Evolutionary conservation across 2,888 invertebrate genomes (phyloP).

Genomic region (Mactromeris polynyma): DNA sequence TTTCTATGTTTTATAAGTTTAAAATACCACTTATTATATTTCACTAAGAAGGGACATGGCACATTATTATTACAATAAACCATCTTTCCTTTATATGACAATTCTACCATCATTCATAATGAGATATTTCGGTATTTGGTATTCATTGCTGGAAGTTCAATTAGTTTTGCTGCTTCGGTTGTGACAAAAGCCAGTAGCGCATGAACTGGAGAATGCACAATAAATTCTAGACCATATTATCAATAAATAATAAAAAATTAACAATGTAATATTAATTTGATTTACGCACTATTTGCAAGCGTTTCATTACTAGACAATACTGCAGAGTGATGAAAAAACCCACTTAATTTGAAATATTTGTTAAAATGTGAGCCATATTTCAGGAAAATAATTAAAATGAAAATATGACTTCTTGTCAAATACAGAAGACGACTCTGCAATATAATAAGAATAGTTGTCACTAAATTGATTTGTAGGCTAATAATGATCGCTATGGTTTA

Average conservation of each 20-base stretch:
- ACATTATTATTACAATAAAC: conserved; percentile 13
- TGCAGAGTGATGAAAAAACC: neutral
- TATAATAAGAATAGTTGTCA: neutral
- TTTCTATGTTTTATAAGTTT: neutral
- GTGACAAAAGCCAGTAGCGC: neutral
- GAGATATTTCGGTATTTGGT: neutral
- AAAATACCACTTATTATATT: neutral
- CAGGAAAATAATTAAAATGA: conserved; percentile 18
- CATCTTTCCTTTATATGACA: conserved; percentile 12
- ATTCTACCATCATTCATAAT: neutral
- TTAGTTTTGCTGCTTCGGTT: conserved; percentile 1
- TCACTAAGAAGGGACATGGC: neutral
- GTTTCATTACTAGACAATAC: neutral
- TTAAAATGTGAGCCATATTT: conserved; percentile 16
- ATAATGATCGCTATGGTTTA: neutral
- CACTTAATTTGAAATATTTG: neutral
- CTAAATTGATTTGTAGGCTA: neutral
- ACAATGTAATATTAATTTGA: neutral
- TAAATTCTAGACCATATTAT: neutral
- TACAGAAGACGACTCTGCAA: neutral
- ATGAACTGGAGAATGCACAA: neutral
- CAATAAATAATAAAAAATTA: neutral
- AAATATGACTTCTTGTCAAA: conserved; percentile 4
- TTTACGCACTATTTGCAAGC: neutral
- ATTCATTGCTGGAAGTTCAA: neutral